These are phyloP conservation scores for Chionomys nivalis DNA, from an alignment of 2,113 vertebrate genomes.

Conservation along the genomic window DNA sequence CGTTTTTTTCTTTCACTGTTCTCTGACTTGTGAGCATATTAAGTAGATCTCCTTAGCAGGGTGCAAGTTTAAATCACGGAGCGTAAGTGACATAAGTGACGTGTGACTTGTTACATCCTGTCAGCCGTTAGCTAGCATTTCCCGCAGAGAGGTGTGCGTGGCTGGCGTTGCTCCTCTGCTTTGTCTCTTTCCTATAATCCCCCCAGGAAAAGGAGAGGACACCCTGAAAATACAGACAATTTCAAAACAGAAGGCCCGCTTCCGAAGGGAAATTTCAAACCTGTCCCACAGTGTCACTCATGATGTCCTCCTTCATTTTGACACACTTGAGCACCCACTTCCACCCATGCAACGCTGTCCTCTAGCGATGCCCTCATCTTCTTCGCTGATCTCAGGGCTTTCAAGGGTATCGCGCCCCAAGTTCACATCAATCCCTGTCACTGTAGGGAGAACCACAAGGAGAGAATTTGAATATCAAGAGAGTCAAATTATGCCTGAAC, in stretches of 20 bases:
- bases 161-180: background rate
- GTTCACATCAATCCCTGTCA: conserved; percentile 11
- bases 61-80: conserved; percentile 20
- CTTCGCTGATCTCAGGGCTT: background rate
- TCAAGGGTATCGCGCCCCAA: background rate
- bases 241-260: background rate
- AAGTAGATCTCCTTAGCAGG: background rate
- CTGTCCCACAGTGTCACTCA: background rate
- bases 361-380: background rate
- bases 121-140: conserved; percentile 45
- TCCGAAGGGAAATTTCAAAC: background rate
- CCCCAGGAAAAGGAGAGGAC: background rate
- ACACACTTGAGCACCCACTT: background rate
- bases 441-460: background rate
- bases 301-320: background rate
- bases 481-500: background rate
- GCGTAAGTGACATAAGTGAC: background rate
- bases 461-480: conserved; percentile 5
- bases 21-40: conserved; percentile 56
- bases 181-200: background rate
- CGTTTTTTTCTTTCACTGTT: conserved; percentile 46
- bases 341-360: background rate
- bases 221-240: background rate
- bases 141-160: background rate
- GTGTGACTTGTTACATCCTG: conserved; percentile 28